phyloP scores from a whole-genome alignment of 2,888 invertebrate species.

The Ochlodes sylvanus region DNA sequence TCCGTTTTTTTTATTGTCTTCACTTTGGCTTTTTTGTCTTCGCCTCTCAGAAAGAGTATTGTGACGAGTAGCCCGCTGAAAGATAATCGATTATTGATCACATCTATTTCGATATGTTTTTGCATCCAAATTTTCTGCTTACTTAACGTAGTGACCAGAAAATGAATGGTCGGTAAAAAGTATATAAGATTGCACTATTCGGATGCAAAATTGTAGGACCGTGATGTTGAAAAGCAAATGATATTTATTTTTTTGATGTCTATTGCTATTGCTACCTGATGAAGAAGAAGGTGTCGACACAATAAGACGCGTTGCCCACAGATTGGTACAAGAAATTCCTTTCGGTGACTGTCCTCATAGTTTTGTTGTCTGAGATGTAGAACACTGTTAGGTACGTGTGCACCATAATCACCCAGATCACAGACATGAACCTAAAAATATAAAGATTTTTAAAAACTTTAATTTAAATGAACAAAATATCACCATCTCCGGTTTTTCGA shows the following conservation, averaged over 20 bases:
- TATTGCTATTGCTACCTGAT: conserved; percentile 85
- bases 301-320: conserved; percentile 93
- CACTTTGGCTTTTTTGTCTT: conserved; percentile 77
- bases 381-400: conserved; percentile 93
- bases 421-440: conserved; percentile 86
- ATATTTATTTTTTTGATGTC: background rate
- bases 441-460: conserved; percentile 8
- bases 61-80: conserved; percentile 90
- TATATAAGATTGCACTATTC: background rate
- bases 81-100: conserved; percentile 63
- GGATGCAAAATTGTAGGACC: background rate
- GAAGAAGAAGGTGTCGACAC: conserved; percentile 94
- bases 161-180: background rate
- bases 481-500: too few relatives aligned
- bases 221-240: background rate
- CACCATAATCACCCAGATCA: conserved; percentile 93
- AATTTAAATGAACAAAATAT: too few relatives aligned
- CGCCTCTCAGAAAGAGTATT: conserved; percentile 88
- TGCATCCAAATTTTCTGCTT: conserved; percentile 2
- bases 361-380: conserved; percentile 90
- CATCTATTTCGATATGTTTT: conserved; percentile 2
- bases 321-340: conserved; percentile 92
- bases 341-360: conserved; percentile 89
- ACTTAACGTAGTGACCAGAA: background rate
- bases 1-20: conserved; percentile 53